Percentiles rank a stretch among this genome's conserved stretches.
These are phyloP conservation scores for Clarias macrocephalus DNA, from an alignment of 2,113 vertebrate genomes.

Conservation along the genomic window DNA sequence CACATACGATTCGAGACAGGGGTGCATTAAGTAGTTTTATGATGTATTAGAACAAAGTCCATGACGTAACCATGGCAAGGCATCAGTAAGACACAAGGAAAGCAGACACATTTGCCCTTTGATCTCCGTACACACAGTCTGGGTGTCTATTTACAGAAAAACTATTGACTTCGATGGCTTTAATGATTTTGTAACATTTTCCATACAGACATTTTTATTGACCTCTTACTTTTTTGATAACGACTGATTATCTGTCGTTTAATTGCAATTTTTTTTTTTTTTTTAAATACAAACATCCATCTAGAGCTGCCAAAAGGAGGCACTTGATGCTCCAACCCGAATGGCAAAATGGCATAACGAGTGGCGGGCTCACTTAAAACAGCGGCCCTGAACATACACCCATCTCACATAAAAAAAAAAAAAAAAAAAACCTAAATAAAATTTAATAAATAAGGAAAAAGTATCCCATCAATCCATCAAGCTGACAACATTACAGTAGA, in stretches of 20 bases:
- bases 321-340: constrained; percentile 27
- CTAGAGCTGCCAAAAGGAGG: constrained; percentile 30
- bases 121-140: neutral
- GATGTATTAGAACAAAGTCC: constrained; percentile 7
- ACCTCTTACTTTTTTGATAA: constrained; percentile 32
- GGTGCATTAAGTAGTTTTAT: neutral
- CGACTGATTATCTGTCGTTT: constrained; percentile 30
- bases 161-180: constrained; percentile 16
- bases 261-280: constrained; percentile 5
- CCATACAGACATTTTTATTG: constrained; percentile 32
- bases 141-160: neutral
- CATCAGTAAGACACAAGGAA: constrained; percentile 12
- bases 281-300: neutral
- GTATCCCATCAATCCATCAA: constrained; percentile 9
- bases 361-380: constrained; percentile 55
- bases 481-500: constrained; percentile 29
- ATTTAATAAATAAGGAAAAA: neutral
- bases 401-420: constrained; percentile 7
- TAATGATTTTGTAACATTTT: constrained; percentile 22
- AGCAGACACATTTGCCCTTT: neutral
- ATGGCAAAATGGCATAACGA: constrained; percentile 10
- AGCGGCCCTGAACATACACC: constrained; percentile 46
- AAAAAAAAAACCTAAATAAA: neutral
- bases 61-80: constrained; percentile 15
- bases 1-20: neutral